Evolutionary conservation across 2,888 invertebrate genomes (phyloP).

Genomic region (Thelaira solivaga): DNA sequence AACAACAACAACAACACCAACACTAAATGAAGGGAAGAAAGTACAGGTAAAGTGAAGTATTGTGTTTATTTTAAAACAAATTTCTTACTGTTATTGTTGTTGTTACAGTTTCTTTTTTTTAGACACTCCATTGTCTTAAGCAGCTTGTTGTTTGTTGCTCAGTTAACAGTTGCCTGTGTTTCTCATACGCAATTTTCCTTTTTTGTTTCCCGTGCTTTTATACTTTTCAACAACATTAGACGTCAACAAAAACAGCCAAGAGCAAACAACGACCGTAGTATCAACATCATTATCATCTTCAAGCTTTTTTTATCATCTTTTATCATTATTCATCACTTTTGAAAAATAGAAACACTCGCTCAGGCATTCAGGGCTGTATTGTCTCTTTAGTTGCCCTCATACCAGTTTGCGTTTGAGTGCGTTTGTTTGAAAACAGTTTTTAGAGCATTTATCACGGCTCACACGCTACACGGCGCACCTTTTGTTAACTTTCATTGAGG

Average conservation of each 20-base stretch:
- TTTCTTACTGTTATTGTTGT: conserved; percentile 31
- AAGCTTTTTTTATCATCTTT: conserved; percentile 28
- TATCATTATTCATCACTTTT: conserved; percentile 15
- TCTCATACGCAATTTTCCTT: conserved; percentile 22
- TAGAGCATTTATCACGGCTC: conserved; percentile 51
- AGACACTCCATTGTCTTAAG: conserved; percentile 8
- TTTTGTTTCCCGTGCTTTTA: not conserved
- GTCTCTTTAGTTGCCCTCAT: too few species aligned
- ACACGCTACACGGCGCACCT: conserved; percentile 28
- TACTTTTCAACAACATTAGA: conserved; percentile 17
- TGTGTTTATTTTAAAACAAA: conserved; percentile 26
- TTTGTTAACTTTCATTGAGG: conserved; percentile 42
- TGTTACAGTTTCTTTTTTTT: not conserved
- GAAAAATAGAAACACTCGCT: not conserved
- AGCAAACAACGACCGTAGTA: not conserved
- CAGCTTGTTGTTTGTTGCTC: conserved; percentile 35
- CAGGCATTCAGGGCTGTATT: not conserved
- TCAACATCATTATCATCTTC: conserved; percentile 22
- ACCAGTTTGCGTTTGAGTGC: too few species aligned
- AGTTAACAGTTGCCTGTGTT: conserved; percentile 46
- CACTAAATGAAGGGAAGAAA: not conserved
- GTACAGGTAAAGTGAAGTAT: not conserved
- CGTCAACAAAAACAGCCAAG: not conserved
- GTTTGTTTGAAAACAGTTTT: conserved; percentile 51
- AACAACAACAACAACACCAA: not conserved